Evolutionary conservation across 2,797 vertebrate genomes (phyloP), one percentile per base, ranked within the genome.

Genomic region (Pogonophryne albipinna): DNA sequence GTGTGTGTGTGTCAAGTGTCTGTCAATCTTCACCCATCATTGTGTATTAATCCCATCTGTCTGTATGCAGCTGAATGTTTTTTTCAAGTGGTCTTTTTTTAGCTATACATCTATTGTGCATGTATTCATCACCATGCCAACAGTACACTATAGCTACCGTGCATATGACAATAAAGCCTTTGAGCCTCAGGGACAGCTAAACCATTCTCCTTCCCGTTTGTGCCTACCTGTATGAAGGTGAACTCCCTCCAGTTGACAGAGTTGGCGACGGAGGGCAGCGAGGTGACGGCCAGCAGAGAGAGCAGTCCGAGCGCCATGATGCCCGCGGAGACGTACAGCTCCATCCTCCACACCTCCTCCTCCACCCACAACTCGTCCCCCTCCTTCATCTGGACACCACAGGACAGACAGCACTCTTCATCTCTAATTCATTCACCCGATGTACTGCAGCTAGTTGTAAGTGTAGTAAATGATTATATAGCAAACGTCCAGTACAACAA

Each of bases 241-340:
- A 99, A 99, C 93, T 99, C 98, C 80, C 95, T 96, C 98, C 98
- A 99, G 94, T 96, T 99, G 85, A 99, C 93, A 2, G 94, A 89
- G 87, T 95, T 96, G 47, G 95, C 94, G 66, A 99, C 97, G 17
- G 98, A 97, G 0, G 98, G 98, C 81, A 99, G 94, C 1, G 98
- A 99, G 74, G 97, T 94, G 89, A 99, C 86, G 0, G 98, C 98
- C 89, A 99, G 94, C 83, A 99, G 90, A 10, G 96, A 96, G 70
- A 99, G 95, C 27, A 96, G 86, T 27, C 96, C 97, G 3, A 99
- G 94, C 46, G 97, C 97, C 93, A 99, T 93, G 87, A 99, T 97
- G 85, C 98, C 98, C 83, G 94, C 92, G 0, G 97, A 98, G 38
- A 99, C 61, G 82, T 99, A 99, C 68, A 99, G 95, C 93, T 99